These are phyloP conservation scores for Sardinella longiceps DNA, from an alignment of 2,797 vertebrate species.

Conservation along the genomic window DNA sequence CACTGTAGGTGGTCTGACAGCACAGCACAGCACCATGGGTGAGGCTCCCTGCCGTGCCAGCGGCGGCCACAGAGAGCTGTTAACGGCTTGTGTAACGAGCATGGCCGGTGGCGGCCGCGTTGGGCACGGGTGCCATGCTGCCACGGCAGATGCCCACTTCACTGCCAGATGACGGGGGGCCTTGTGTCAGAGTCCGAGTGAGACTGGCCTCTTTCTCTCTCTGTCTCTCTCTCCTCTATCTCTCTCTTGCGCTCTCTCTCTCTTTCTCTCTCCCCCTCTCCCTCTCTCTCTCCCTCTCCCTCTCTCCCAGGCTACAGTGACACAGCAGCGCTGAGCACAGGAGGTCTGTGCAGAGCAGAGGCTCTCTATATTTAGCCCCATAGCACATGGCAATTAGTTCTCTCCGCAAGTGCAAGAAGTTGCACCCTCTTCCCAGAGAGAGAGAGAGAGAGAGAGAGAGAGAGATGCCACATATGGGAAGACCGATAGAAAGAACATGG, in stretches of 20 bases:
- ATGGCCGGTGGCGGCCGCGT: not conserved
- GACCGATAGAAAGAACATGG: not conserved
- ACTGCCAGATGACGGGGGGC: not conserved
- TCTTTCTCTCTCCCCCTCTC: not conserved
- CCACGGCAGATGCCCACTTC: conserved; percentile 16
- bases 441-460: not conserved
- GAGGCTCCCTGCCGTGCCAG: not conserved
- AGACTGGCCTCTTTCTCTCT: not conserved
- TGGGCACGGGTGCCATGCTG: not conserved
- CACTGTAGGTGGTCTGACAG: not conserved
- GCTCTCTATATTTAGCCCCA: not conserved
- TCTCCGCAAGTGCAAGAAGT: conserved; percentile 12
- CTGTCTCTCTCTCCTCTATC: not conserved
- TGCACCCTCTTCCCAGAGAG: conserved; percentile 4
- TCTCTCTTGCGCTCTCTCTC: not conserved
- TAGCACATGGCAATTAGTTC: conserved; percentile 15
- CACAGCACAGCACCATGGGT: not conserved
- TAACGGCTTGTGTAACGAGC: not conserved
- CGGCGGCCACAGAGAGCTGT: not conserved
- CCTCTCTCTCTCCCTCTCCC: not conserved
- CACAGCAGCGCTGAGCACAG: not conserved
- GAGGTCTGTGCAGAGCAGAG: not conserved
- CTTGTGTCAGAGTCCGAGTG: not conserved
- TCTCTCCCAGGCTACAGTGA: not conserved
- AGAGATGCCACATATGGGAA: not conserved